Conservation (phyloP, 2,113 vertebrate genomes). For the Mesocricetus auratus region DNA sequence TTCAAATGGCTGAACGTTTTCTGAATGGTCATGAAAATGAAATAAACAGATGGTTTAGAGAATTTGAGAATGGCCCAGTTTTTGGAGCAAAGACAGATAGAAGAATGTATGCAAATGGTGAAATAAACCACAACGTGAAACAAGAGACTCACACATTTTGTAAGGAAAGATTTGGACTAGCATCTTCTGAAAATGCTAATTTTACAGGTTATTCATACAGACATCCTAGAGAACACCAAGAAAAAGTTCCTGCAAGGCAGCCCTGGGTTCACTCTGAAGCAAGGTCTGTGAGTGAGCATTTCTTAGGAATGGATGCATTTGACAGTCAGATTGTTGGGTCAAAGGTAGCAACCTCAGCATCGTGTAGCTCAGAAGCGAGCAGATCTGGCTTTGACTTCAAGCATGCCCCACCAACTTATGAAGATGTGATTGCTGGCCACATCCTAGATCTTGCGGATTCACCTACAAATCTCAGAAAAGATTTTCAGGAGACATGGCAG, state of each 20-base stretch:
- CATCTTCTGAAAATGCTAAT: constrained; percentile 79
- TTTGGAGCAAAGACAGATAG: constrained; percentile 89
- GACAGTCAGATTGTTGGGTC: constrained; percentile 86
- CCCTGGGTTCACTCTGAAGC: constrained; percentile 85
- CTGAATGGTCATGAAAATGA: constrained; percentile 80
- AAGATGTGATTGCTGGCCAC: constrained; percentile 92
- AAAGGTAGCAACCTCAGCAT: constrained; percentile 81
- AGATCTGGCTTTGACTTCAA: constrained; percentile 85
- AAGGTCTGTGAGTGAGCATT: constrained; percentile 85
- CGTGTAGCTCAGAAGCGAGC: constrained; percentile 83
- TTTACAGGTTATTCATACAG: constrained; percentile 79
- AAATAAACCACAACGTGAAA: constrained; percentile 84
- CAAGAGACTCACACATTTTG: constrained; percentile 83
- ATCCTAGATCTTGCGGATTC: constrained; percentile 87
- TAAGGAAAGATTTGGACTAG: constrained; percentile 84
- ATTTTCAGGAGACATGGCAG: constrained; percentile 92
- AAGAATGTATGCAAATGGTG: constrained; percentile 89
- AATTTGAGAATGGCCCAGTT: constrained; percentile 84
- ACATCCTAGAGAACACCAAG: constrained; percentile 74
- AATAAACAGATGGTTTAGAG: constrained; percentile 79
- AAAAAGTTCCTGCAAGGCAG: constrained; percentile 57
- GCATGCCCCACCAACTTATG: constrained; percentile 91
- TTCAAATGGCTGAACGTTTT: constrained; percentile 80
- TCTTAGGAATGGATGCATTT: constrained; percentile 87
- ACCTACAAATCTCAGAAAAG: constrained; percentile 88